phyloP scores from a whole-genome alignment of 2,888 invertebrate species.

The Gastracanthus pulcherrimus region DNA sequence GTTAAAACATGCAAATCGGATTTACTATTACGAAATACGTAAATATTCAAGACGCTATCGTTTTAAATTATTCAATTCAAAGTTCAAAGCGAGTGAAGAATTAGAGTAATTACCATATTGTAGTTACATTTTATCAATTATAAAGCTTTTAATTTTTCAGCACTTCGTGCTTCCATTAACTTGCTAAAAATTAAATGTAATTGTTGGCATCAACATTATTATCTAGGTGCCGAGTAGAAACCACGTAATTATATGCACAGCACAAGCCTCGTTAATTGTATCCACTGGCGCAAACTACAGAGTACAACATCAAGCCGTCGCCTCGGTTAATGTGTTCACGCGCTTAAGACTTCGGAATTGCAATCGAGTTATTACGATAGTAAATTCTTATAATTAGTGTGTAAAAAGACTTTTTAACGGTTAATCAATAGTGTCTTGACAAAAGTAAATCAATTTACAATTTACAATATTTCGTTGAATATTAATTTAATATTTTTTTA shows the following conservation, averaged over 20 bases:
- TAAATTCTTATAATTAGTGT: conserved; percentile 18
- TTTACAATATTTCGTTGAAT: no score
- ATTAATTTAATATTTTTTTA: no score
- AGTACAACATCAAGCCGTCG: conserved; percentile 42
- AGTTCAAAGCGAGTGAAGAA: no score
- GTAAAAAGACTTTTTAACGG: background rate
- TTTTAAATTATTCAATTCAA: background rate
- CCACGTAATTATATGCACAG: conserved; percentile 43
- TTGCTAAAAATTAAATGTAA: background rate
- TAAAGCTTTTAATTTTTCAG: no score
- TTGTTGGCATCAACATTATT: conserved; percentile 17
- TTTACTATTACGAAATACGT: no score
- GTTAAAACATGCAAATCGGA: no score
- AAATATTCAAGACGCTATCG: no score
- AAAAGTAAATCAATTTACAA: no score
- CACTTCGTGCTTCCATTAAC: background rate
- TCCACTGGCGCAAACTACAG: conserved; percentile 21
- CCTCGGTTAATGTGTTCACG: conserved; percentile 33
- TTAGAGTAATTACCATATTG: no score
- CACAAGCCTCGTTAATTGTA: conserved; percentile 46
- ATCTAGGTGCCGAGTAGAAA: conserved; percentile 15
- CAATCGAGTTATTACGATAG: conserved; percentile 18
- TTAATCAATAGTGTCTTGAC: no score
- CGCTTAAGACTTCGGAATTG: conserved; percentile 26
- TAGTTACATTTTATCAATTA: no score